These are phyloP conservation scores for Nettapus auritus DNA, from an alignment of 2,113 vertebrate genomes.

Conservation along the genomic window DNA sequence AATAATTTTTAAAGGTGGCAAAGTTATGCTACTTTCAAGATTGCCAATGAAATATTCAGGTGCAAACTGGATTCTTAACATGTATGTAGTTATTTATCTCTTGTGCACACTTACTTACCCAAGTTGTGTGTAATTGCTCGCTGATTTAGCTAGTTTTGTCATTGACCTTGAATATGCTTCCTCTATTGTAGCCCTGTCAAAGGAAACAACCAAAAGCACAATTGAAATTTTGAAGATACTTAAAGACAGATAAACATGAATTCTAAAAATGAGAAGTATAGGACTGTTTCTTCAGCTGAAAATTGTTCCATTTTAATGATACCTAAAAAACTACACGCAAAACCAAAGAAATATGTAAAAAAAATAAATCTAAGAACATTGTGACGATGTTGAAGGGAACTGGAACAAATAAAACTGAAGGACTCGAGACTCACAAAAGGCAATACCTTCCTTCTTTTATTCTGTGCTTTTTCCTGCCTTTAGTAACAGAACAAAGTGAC, in stretches of 20 bases:
- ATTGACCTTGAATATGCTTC: constrained; percentile 95
- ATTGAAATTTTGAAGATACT: background rate
- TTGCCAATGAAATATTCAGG: background rate
- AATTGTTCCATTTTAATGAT: background rate
- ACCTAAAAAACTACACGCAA: background rate
- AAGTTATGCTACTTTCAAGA: background rate
- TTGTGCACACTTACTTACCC: constrained; percentile 83
- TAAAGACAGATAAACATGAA: background rate
- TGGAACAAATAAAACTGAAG: background rate
- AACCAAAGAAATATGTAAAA: background rate
- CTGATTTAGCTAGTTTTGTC: constrained; percentile 95
- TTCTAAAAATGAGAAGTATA: background rate
- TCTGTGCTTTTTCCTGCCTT: background rate
- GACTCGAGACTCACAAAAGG: background rate
- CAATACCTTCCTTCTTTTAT: background rate
- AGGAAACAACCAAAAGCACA: constrained; percentile 18
- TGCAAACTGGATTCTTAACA: background rate
- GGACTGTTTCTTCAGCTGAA: background rate
- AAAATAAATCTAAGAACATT: background rate
- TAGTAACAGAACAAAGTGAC: background rate
- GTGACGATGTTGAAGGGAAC: background rate
- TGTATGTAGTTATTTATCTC: background rate
- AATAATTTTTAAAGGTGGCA: background rate
- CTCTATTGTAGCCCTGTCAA: constrained; percentile 91
- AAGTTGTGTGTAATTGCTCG: constrained; percentile 94